phyloP scores from a whole-genome alignment of 2,888 invertebrate species.

The Phoronis australis region DNA sequence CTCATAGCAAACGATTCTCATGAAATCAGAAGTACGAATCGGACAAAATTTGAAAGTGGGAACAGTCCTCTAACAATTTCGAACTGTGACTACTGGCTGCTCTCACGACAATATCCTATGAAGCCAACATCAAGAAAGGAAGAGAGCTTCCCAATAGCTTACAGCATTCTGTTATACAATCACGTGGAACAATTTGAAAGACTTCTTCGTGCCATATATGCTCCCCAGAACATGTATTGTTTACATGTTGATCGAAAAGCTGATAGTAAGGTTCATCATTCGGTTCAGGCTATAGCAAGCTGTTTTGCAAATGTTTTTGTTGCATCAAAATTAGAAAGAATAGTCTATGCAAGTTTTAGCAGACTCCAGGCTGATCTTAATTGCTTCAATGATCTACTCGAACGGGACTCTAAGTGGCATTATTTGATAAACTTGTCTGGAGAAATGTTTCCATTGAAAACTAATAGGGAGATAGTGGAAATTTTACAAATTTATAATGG shows the following conservation, averaged over 20 bases:
- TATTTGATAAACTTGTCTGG: slow-evolving; percentile 40
- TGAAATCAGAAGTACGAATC: too few species aligned
- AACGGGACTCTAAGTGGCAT: slow-evolving; percentile 20
- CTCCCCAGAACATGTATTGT: slow-evolving; percentile 47
- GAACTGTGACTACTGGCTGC: too few species aligned
- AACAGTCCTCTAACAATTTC: too few species aligned
- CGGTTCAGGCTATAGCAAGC: slow-evolving; percentile 19
- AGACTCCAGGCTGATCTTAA: slow-evolving; percentile 32
- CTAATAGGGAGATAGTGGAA: slow-evolving; percentile 35
- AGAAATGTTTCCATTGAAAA: slow-evolving; percentile 34
- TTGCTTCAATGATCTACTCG: slow-evolving; percentile 27
- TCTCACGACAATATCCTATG: too few species aligned
- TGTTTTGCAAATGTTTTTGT: slow-evolving; percentile 47
- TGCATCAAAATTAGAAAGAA: slow-evolving; percentile 25
- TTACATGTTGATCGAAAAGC: slow-evolving; percentile 43
- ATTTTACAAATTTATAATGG: slow-evolving; percentile 30
- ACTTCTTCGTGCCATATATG: slow-evolving; percentile 35
- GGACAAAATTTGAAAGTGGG: too few species aligned
- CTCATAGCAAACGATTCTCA: too few species aligned
- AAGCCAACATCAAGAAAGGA: slow-evolving; percentile 19
- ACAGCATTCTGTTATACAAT: slow-evolving; percentile 35
- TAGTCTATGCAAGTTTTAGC: slow-evolving; percentile 28
- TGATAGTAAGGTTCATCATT: slow-evolving; percentile 14
- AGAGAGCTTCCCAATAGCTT: slow-evolving; percentile 37
- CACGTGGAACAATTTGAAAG: slow-evolving; percentile 38